A percentile compares a stretch with the other conserved stretches of the same genome.
Conservation (phyloP, 2,797 vertebrate species). For the Jordanella pulchra region DNA sequence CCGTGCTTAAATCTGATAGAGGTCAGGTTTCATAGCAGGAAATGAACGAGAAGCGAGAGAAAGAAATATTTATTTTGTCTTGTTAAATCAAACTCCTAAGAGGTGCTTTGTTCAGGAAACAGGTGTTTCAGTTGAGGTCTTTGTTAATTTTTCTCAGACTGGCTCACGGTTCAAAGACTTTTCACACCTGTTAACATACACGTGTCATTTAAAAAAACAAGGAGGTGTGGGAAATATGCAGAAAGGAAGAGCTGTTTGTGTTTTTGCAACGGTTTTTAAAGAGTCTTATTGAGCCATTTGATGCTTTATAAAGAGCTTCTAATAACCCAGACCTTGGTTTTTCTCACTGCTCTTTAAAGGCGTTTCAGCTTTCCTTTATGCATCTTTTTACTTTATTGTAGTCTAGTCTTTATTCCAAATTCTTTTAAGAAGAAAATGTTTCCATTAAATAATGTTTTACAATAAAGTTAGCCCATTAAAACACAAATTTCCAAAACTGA, state of each 20-base stretch:
- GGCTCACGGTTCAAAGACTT: no score
- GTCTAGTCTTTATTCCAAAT: not conserved
- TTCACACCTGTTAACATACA: conserved; percentile 9
- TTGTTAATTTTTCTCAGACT: conserved; percentile 10
- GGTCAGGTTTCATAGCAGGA: conserved; percentile 22
- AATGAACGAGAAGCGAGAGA: not conserved
- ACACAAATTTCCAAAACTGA: no score
- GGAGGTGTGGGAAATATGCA: conserved; percentile 9
- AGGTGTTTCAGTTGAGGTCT: conserved; percentile 2
- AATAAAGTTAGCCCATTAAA: no score
- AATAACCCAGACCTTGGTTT: not conserved
- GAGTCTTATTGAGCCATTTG: not conserved
- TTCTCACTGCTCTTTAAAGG: not conserved
- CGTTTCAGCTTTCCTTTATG: not conserved
- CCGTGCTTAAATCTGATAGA: conserved; percentile 16
- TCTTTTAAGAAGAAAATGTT: no score
- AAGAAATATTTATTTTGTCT: not conserved
- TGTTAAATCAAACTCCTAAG: not conserved
- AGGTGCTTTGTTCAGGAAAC: conserved; percentile 13
- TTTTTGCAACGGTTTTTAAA: not conserved
- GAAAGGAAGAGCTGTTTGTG: not conserved
- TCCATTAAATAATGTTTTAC: no score
- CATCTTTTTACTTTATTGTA: not conserved
- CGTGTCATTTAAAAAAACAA: conserved; percentile 28
- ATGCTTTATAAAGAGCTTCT: not conserved